Conservation (phyloP, 2,797 vertebrate species). For the Argya squamiceps region DNA sequence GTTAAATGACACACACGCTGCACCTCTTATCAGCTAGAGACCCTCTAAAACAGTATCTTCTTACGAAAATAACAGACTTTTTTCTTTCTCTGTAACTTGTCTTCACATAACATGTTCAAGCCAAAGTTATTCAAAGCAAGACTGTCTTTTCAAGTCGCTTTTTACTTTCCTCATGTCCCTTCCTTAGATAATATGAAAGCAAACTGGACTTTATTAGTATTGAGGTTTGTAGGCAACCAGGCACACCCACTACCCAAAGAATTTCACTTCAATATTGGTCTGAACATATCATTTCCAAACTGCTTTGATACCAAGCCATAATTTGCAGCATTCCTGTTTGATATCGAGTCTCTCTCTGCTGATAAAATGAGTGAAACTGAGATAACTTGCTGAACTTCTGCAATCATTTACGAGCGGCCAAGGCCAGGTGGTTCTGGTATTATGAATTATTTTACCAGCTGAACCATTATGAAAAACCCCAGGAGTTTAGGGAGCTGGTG, state of each 20-base stretch:
- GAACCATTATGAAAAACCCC: neutral
- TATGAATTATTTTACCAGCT: slow-evolving; percentile 28
- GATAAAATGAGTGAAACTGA: slow-evolving; percentile 9
- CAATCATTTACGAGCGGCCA: neutral
- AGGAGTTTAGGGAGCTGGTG: neutral
- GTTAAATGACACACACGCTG: neutral
- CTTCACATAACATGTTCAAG: neutral
- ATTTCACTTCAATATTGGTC: neutral
- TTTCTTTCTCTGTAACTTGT: neutral
- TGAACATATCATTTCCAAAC: neutral
- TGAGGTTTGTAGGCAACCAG: neutral
- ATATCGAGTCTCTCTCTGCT: neutral
- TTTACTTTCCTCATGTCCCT: neutral
- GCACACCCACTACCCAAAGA: neutral
- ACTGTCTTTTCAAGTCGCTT: neutral
- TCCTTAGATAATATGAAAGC: neutral
- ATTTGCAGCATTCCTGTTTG: slow-evolving; percentile 7
- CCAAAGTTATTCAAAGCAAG: neutral
- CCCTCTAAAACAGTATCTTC: neutral
- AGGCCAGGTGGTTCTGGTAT: neutral
- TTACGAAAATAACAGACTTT: neutral
- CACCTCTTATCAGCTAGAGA: neutral
- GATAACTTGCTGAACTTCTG: neutral
- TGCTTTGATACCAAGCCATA: slow-evolving; percentile 31
- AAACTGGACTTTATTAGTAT: neutral